Percentiles rank a stretch among this genome's conserved stretches.
phyloP scores from a whole-genome alignment of 2,888 invertebrate species.

The Nematopogon swammerdamellus region DNA sequence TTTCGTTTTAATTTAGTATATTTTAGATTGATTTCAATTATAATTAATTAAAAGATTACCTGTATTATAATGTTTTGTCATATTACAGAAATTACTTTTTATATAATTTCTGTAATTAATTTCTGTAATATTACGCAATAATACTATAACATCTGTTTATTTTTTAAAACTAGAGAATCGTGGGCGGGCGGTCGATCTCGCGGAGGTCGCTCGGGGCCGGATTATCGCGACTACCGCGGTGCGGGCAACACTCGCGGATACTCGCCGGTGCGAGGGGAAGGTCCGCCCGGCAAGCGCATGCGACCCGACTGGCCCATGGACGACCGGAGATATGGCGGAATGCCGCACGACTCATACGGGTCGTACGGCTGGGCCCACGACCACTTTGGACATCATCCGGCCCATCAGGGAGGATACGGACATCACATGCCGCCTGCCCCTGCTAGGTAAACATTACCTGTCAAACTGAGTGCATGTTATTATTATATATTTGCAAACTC shows the following conservation, averaged over 20 bases:
- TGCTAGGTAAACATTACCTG: conserved; percentile 27
- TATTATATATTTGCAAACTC: no score
- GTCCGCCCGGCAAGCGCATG: conserved; percentile 75
- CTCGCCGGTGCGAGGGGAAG: conserved; percentile 73
- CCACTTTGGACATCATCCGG: conserved; percentile 55
- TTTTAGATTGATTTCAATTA: no score
- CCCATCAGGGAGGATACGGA: conserved; percentile 60
- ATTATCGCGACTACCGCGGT: conserved; percentile 75
- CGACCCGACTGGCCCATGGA: conserved; percentile 67
- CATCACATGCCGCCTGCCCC: conserved; percentile 54
- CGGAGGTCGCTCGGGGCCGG: conserved; percentile 71
- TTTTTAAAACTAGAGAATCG: conserved; percentile 10
- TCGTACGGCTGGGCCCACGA: conserved; percentile 56
- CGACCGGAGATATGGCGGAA: conserved; percentile 47
- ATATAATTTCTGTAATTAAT: no score
- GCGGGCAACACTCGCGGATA: conserved; percentile 67
- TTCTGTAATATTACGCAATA: no score
- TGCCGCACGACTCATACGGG: conserved; percentile 50
- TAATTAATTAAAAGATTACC: no score
- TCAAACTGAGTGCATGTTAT: no score
- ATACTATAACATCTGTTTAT: no score
- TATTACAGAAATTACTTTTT: no score
- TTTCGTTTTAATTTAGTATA: no score
- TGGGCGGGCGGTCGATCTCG: conserved; percentile 27
- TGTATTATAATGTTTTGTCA: no score